Base-by-base conservation (phyloP, 2,888 invertebrate species). In the Thecocarcelia acutangulata region DNA sequence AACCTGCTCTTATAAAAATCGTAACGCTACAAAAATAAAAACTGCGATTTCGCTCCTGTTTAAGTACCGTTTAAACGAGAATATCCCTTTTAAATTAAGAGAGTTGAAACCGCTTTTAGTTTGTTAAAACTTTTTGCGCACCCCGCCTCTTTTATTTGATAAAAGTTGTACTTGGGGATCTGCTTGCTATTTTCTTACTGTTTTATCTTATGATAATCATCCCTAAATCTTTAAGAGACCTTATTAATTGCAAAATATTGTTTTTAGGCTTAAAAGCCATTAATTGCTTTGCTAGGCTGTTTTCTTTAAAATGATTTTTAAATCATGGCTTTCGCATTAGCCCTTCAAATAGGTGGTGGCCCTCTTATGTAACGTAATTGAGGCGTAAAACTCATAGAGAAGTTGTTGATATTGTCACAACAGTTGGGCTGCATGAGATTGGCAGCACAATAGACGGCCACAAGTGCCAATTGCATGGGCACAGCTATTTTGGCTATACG, bases 301-400 rank as follows among this genome's bases (percentile, higher is more conserved):
- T 33, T 5, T 3, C 33, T 42, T 24, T 64, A 17, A n/a, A 15
- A 61, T 76, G 68, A 69, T 54, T 52, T 61, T 52, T 46, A 61
- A 76, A 69, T 76, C 76, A 76, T 76, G 37, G 46, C 61, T 52
- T 33, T 28, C 15, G n/a, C 2, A 12, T 1, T 17, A 63, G 61
- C 72, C 72, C 84, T 88, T 93, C 92, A 95, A 87, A 95, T 93
- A 19, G 96, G 95, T 81, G 95, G 95, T 48, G 95, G 95, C 80
- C 95, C 95, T 83, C 94, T 93, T 70, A 95, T 93, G 87, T 95
- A 96, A 84, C 94, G 93, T 85, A 96, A 91, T 87, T 95, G 95
- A 15, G 95, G 95, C 78, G 94, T 93, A 68, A 95, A 91, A 61
- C 94, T 94, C 89, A 94, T 92, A 82, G 93, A 93, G 85, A 95